Evolutionary conservation across 2,113 vertebrate species (phyloP).

Genomic region (Tachycineta bicolor): DNA sequence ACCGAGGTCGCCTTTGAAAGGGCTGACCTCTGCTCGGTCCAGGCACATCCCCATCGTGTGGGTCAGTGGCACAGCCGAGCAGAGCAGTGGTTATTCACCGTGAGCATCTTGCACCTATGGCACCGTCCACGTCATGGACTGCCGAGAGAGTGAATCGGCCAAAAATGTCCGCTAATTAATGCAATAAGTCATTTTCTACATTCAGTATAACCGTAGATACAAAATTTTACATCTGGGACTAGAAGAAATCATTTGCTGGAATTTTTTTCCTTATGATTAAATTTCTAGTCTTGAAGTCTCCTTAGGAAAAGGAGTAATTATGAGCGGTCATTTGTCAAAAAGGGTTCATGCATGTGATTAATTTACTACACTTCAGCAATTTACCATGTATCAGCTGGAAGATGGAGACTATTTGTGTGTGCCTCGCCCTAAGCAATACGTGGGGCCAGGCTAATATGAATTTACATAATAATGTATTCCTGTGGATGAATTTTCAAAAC

Average conservation of each 20-base stretch:
- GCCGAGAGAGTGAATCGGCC: not conserved
- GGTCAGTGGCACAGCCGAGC: not conserved
- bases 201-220: not conserved
- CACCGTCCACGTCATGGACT: fast-evolving
- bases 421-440: not conserved
- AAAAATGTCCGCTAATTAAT: not conserved
- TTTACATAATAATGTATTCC: not conserved
- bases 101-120: fast-evolving
- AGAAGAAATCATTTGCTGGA: not conserved
- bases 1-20: not conserved
- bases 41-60: not conserved
- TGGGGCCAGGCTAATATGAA: not conserved
- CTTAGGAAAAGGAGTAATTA: slow-evolving; percentile 14
- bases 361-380: slow-evolving; percentile 21
- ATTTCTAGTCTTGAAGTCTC: not conserved
- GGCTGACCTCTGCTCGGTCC: not conserved
- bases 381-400: not conserved
- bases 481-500: not conserved
- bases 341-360: slow-evolving; percentile 16
- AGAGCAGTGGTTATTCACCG: not conserved
- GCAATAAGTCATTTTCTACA: not conserved
- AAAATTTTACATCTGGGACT: not conserved
- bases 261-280: not conserved
- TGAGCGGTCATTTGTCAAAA: not conserved
- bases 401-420: not conserved